Evolutionary conservation across 1,140 invertebrate genomes (phyloP), one percentile per base, ranked within the genome.

Genomic region (Laupala kohalensis): DNA sequence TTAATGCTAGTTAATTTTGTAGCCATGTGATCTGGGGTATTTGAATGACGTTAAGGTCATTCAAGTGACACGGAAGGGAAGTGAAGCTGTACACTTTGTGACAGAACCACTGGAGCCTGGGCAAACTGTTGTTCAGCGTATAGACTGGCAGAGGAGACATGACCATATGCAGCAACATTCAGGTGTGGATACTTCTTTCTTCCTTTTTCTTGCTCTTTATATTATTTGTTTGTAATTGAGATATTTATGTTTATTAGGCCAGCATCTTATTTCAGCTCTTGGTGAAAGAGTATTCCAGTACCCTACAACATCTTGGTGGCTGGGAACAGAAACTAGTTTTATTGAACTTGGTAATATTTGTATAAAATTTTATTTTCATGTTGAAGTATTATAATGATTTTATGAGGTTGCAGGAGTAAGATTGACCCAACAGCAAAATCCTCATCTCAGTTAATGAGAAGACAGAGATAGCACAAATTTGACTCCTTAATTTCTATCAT

Each of bases 121-220:
- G 4, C 77, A 83, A 4, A 76, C 79, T 24, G 90, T 92, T 0
- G 77, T 80, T 37, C 85, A 90, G 75, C 81, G 77, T 30, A 77
- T 95, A 26, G 86, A 94, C 77, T 95, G 91, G 92, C 75, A 85
- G 1, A 83, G 92, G 69, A 80, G 93, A 69, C 89, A 93, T 79
- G 92, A 95, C 77, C 90, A 94, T 78, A 95, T 95, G 92, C 93
- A 95, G 77, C 92, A 95, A 79, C 92, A 94, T 83, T 91, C 91
- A 72, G 90, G 88, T 89, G 79, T 73, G 30, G n/a, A n/a, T n/a
- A n/a, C n/a, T n/a, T n/a, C n/a, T n/a, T n/a, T n/a, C n/a, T n/a
- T n/a, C n/a, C n/a, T n/a, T n/a, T n/a, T n/a, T n/a, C n/a, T n/a
- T n/a, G n/a, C n/a, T n/a, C n/a, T n/a, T 53, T 53, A 53, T 19